A percentile compares a stretch with the other conserved stretches of the same genome.
These are phyloP conservation scores for Leistus spinibarbis DNA, from an alignment of 2,888 invertebrate genomes.

Conservation along the genomic window DNA sequence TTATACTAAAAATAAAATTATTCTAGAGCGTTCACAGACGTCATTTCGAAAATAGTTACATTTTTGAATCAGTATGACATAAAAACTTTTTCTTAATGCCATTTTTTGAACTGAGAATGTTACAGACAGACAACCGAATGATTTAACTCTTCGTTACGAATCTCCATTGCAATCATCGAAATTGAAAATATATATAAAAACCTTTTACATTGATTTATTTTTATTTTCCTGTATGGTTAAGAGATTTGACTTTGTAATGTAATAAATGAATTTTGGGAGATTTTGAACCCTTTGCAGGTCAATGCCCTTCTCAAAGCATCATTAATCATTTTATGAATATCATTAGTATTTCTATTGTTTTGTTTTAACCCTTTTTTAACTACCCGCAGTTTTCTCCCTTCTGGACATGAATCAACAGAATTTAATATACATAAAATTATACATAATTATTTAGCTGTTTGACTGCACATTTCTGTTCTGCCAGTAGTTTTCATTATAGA, in stretches of 20 bases:
- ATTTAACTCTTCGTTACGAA: too few species aligned
- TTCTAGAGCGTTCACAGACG: too few species aligned
- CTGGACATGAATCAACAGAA: background rate
- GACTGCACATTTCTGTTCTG: background rate
- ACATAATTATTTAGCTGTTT: background rate
- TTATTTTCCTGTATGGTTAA: background rate
- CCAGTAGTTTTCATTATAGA: background rate
- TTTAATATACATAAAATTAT: background rate
- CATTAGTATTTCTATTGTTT: background rate
- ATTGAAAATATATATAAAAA: background rate
- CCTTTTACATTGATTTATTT: background rate
- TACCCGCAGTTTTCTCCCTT: background rate
- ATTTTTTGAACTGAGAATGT: too few species aligned
- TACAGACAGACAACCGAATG: too few species aligned
- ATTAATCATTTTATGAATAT: background rate
- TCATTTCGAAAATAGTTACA: too few species aligned
- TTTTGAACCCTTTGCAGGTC: background rate
- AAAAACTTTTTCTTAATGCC: too few species aligned
- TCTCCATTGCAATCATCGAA: too few species aligned
- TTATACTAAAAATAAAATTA: too few species aligned
- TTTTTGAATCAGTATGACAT: too few species aligned
- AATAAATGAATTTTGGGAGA: background rate
- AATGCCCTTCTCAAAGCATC: background rate
- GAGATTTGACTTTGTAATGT: background rate
- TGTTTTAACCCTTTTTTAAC: background rate